Percentiles rank a stretch among this genome's conserved stretches.
Evolutionary conservation across 2,113 vertebrate genomes (phyloP).

Genomic region (Aythya baeri): DNA sequence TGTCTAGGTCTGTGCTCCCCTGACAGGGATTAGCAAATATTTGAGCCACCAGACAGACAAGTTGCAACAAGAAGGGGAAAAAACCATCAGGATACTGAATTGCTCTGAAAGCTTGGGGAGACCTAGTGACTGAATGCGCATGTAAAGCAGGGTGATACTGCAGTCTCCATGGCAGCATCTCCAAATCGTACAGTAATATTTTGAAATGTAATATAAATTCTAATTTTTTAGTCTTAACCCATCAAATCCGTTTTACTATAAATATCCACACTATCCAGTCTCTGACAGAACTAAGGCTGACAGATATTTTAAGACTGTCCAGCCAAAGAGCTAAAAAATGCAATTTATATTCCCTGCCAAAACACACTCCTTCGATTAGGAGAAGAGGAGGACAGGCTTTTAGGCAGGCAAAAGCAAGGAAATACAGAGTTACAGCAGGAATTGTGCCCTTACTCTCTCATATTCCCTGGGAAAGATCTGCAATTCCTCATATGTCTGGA

Average conservation of each 20-base stretch:
- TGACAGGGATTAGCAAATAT: neutral
- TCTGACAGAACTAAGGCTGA: neutral
- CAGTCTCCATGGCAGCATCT: slow-evolving; percentile 56
- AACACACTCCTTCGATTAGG: neutral
- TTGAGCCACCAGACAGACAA: neutral
- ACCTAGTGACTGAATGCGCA: neutral
- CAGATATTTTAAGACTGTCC: slow-evolving; percentile 48
- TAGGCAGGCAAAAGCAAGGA: neutral
- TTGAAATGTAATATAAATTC: slow-evolving; percentile 60
- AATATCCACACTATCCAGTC: slow-evolving; percentile 37
- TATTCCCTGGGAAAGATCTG: neutral
- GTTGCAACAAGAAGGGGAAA: neutral
- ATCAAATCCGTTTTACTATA: slow-evolving; percentile 54
- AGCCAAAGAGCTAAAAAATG: slow-evolving; percentile 32
- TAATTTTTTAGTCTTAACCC: slow-evolving; percentile 55
- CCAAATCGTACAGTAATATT: slow-evolving; percentile 47
- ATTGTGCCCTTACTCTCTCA: neutral
- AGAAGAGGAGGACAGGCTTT: neutral
- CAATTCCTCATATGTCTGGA: neutral
- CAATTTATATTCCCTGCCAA: slow-evolving; percentile 22
- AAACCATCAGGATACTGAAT: neutral
- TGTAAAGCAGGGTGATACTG: slow-evolving; percentile 29
- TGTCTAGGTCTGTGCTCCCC: neutral
- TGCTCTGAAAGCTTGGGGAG: slow-evolving; percentile 16
- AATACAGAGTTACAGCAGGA: neutral